Percentiles rank a stretch among this genome's conserved stretches.
Conservation (phyloP, 2,888 invertebrate genomes). For the Parnassius mnemosyne region DNA sequence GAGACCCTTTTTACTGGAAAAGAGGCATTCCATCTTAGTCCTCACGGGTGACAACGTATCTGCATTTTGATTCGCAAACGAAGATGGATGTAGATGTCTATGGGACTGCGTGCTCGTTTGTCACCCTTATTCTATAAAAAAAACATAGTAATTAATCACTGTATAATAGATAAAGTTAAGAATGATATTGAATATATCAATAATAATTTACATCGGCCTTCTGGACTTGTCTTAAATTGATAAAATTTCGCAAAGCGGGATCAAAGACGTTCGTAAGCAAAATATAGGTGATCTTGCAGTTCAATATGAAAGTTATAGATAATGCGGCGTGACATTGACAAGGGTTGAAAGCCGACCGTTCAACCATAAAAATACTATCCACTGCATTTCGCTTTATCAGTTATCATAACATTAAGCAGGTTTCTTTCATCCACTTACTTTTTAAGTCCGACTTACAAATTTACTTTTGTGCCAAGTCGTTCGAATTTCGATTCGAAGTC, state of each 20-base stretch:
- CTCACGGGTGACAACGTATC: too few species aligned
- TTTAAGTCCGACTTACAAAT: background rate
- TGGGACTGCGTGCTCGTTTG: too few species aligned
- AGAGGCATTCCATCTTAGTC: too few species aligned
- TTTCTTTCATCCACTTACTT: constrained; percentile 26
- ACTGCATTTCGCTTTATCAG: constrained; percentile 54
- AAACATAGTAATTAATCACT: too few species aligned
- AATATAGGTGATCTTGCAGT: constrained; percentile 49
- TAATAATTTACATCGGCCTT: background rate
- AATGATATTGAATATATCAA: too few species aligned
- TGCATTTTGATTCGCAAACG: too few species aligned
- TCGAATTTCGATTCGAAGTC: too few species aligned
- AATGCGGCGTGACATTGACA: constrained; percentile 70
- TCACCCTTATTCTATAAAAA: too few species aligned
- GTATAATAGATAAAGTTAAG: too few species aligned
- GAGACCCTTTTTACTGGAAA: too few species aligned
- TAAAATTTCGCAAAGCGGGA: constrained; percentile 30
- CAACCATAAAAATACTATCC: constrained; percentile 64
- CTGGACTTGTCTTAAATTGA: constrained; percentile 11
- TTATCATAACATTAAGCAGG: constrained; percentile 56
- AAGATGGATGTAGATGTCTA: too few species aligned
- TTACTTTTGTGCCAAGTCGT: too few species aligned
- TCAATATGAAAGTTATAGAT: constrained; percentile 65
- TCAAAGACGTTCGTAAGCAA: constrained; percentile 34
- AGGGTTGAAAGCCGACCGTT: constrained; percentile 62